Percentiles rank a stretch among this genome's conserved stretches.
Conservation (phyloP, 2,797 vertebrate species). For the Halcyon chelicuti region DNA sequence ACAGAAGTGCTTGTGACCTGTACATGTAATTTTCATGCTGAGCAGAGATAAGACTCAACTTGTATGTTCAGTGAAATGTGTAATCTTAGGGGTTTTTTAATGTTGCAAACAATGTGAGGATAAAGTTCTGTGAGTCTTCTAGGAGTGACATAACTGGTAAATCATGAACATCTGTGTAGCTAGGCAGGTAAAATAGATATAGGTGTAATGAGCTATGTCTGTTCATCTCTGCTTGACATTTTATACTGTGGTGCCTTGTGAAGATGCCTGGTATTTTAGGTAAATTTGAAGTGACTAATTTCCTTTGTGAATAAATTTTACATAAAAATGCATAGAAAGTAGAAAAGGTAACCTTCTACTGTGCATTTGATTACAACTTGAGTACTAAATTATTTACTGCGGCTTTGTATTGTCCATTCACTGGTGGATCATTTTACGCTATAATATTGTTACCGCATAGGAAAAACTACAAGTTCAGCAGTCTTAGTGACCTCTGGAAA, state of each 20-base stretch:
- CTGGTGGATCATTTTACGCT: slow-evolving; percentile 68
- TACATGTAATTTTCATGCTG: not conserved
- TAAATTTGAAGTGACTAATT: not conserved
- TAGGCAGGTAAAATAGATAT: not conserved
- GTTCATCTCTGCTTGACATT: not conserved
- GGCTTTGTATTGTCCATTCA: slow-evolving; percentile 61
- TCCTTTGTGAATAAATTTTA: slow-evolving; percentile 15
- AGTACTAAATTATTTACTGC: slow-evolving; percentile 75
- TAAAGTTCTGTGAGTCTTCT: not conserved
- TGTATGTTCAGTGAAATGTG: not conserved
- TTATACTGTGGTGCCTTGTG: not conserved
- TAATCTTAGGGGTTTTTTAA: not conserved
- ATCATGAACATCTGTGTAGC: not conserved
- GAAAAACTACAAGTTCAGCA: slow-evolving; percentile 45
- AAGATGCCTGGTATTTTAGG: not conserved
- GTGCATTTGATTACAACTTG: not conserved
- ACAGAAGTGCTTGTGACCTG: not conserved
- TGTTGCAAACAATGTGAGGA: not conserved
- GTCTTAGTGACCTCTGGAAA: slow-evolving; percentile 48
- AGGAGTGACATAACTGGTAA: not conserved
- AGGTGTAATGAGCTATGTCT: not conserved
- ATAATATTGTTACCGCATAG: slow-evolving; percentile 35
- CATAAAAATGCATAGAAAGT: not conserved
- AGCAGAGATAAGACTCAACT: not conserved
- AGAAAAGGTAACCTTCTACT: slow-evolving; percentile 22